Percentiles rank a stretch among this genome's conserved stretches.
Conservation (phyloP, 2,797 vertebrate species). For the Onychomys leucogaster region DNA sequence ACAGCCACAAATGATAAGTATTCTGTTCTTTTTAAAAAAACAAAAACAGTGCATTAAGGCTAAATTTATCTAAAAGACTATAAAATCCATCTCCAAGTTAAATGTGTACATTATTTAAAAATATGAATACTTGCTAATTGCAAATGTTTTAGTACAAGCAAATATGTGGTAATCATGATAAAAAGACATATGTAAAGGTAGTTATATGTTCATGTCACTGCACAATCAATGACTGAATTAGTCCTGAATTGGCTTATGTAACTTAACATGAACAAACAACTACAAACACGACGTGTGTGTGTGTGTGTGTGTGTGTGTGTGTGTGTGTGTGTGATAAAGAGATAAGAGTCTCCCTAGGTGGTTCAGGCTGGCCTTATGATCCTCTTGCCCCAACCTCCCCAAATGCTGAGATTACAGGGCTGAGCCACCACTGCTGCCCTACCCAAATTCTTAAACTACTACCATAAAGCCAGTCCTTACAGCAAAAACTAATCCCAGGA, state of each 20-base stretch:
- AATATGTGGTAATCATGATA: background rate
- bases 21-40: background rate
- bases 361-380: background rate
- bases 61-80: slow-evolving; percentile 46
- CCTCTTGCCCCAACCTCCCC: background rate
- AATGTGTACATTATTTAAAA: slow-evolving; percentile 35
- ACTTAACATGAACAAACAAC: slow-evolving; percentile 28
- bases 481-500: background rate
- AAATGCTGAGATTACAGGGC: background rate
- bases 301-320: no score
- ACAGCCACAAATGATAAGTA: background rate
- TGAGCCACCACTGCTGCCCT: background rate
- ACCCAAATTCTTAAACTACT: slow-evolving; percentile 24
- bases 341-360: background rate
- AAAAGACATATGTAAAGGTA: slow-evolving; percentile 8
- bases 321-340: background rate
- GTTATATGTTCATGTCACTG: background rate
- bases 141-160: slow-evolving; percentile 42
- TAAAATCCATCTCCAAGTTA: slow-evolving; percentile 28
- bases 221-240: background rate
- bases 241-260: slow-evolving; percentile 1
- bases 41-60: background rate
- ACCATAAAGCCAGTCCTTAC: slow-evolving; percentile 7
- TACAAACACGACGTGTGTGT: background rate
- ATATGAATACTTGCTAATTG: slow-evolving; percentile 51